These are phyloP conservation scores for Platynereis dumerilii DNA, from an alignment of 2,888 invertebrate genomes.

Conservation along the genomic window DNA sequence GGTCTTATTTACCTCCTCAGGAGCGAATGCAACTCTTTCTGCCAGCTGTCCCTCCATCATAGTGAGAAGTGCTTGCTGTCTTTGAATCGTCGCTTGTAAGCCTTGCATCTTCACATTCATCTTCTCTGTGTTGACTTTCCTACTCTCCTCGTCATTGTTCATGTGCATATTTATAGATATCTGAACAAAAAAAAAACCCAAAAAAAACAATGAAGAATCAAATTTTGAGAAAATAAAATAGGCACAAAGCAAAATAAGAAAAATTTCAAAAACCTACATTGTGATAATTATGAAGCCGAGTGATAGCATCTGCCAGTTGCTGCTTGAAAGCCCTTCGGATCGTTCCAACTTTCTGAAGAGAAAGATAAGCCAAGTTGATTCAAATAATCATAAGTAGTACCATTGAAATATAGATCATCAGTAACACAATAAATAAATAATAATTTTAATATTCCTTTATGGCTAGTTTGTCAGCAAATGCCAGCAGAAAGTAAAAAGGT, in stretches of 20 bases:
- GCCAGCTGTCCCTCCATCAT: constrained; percentile 56
- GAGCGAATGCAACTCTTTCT: constrained; percentile 30
- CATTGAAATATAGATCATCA: not conserved
- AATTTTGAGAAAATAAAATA: too few species aligned
- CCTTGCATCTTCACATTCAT: constrained; percentile 48
- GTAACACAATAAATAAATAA: too few species aligned
- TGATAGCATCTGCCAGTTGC: constrained; percentile 58
- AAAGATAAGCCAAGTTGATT: not conserved
- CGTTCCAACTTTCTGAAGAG: constrained; percentile 51
- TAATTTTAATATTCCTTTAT: too few species aligned
- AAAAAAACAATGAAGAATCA: too few species aligned
- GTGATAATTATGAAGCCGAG: constrained; percentile 42
- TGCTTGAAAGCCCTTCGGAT: constrained; percentile 57
- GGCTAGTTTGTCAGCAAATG: too few species aligned
- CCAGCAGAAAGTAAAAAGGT: too few species aligned
- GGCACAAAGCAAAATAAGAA: not conserved
- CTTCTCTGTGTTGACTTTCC: constrained; percentile 43
- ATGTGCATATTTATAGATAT: constrained; percentile 35
- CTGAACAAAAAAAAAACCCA: too few species aligned
- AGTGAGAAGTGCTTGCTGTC: constrained; percentile 54
- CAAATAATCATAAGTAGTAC: not conserved
- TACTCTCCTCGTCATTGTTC: constrained; percentile 44
- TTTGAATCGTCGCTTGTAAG: constrained; percentile 52
- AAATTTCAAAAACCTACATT: constrained; percentile 18
- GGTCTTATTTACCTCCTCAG: too few species aligned